These are phyloP conservation scores for Stenoptilia bipunctidactyla DNA, from an alignment of 2,888 invertebrate genomes.

Conservation along the genomic window DNA sequence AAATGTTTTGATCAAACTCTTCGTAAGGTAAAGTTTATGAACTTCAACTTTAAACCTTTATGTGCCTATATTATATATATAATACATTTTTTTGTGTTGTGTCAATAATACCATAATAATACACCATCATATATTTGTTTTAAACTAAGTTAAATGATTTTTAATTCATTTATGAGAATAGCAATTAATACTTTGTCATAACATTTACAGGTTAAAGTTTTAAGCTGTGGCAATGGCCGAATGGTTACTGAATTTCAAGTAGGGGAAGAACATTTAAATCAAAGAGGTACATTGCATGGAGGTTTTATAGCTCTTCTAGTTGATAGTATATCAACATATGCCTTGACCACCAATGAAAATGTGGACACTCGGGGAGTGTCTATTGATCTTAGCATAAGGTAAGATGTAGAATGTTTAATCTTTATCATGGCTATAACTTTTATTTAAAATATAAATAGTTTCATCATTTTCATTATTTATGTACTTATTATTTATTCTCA, in stretches of 20 bases:
- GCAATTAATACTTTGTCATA: neutral
- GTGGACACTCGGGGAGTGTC: slow-evolving; percentile 80
- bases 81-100: no score
- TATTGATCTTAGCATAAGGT: slow-evolving; percentile 86
- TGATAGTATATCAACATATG: slow-evolving; percentile 80
- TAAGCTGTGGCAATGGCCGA: slow-evolving; percentile 76
- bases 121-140: no score
- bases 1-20: slow-evolving; percentile 56
- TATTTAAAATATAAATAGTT: no score
- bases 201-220: slow-evolving; percentile 39
- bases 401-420: no score
- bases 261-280: slow-evolving; percentile 80
- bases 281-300: slow-evolving; percentile 83
- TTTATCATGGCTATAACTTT: no score
- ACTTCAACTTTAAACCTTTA: neutral
- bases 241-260: slow-evolving; percentile 84
- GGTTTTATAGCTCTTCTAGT: slow-evolving; percentile 87
- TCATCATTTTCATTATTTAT: no score
- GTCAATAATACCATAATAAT: no score
- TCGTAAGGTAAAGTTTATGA: slow-evolving; percentile 33
- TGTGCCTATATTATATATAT: neutral
- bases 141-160: neutral
- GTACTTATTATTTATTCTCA: no score
- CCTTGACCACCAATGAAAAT: slow-evolving; percentile 77
- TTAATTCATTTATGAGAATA: neutral